Evolutionary conservation across 2,797 vertebrate genomes (phyloP).

Genomic region (Borostomias antarcticus): DNA sequence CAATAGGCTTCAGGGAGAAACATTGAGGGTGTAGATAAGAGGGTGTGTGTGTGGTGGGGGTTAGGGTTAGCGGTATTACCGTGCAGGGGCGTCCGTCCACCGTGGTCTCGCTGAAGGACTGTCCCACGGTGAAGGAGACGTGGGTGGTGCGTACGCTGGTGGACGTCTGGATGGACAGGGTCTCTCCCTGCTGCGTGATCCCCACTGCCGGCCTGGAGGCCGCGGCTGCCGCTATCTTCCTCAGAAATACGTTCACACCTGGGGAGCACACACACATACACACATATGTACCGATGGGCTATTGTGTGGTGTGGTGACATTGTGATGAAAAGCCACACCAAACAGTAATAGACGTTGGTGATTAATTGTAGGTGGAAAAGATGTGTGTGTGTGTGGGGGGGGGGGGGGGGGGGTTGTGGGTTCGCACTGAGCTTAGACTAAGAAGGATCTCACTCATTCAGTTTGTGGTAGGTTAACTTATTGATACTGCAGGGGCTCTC

Average conservation of each 20-base stretch:
- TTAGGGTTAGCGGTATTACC: slow-evolving; percentile 60
- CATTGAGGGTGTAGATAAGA: slow-evolving; percentile 24
- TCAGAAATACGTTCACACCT: slow-evolving; percentile 88
- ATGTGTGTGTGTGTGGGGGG: too few relatives aligned
- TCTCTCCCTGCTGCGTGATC: slow-evolving; percentile 87
- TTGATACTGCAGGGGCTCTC: too few relatives aligned
- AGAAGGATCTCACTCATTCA: slow-evolving; percentile 16
- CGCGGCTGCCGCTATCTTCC: slow-evolving; percentile 88
- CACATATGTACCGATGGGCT: neutral
- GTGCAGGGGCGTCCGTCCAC: slow-evolving; percentile 90
- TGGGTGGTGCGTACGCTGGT: slow-evolving; percentile 90
- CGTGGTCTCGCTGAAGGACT: slow-evolving; percentile 89
- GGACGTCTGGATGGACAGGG: slow-evolving; percentile 89
- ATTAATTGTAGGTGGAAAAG: slow-evolving; percentile 3
- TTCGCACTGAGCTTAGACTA: neutral
- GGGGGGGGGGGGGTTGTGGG: neutral
- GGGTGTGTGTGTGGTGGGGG: neutral
- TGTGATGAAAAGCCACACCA: slow-evolving; percentile 4
- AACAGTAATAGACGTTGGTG: neutral
- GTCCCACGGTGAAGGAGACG: slow-evolving; percentile 86
- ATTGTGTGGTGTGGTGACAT: too few relatives aligned
- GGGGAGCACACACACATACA: slow-evolving; percentile 26
- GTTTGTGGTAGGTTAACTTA: too few relatives aligned
- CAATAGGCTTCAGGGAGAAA: neutral
- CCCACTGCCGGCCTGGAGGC: slow-evolving; percentile 89